phyloP scores from a whole-genome alignment of 2,888 invertebrate species.

The Podabrus alpinus region DNA sequence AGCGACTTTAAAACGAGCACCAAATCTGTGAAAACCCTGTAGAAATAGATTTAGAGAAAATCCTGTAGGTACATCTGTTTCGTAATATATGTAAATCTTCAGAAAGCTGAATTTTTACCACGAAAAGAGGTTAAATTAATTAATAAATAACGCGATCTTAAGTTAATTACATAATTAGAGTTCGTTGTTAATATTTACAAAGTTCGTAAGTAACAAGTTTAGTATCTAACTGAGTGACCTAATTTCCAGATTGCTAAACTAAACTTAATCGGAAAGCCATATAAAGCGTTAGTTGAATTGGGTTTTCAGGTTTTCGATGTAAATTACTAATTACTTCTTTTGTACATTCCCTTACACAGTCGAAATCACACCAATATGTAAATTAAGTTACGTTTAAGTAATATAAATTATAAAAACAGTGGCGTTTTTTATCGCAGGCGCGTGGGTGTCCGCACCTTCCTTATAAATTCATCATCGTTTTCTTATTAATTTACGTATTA shows the following conservation, averaged over 20 bases:
- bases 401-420: background rate
- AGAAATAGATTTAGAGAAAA: too few species aligned
- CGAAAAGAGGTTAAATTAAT: background rate
- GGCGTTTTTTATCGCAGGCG: background rate
- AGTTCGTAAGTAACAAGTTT: background rate
- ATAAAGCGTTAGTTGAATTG: constrained; percentile 8
- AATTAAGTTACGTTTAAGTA: background rate
- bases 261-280: constrained; percentile 11
- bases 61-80: too few species aligned
- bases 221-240: background rate
- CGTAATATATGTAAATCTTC: too few species aligned
- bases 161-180: background rate
- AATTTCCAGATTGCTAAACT: constrained; percentile 12
- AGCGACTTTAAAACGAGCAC: too few species aligned
- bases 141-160: background rate
- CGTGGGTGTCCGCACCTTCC: background rate
- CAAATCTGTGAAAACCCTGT: too few species aligned
- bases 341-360: background rate
- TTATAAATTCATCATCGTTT: too few species aligned
- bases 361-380: background rate
- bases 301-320: constrained; percentile 7
- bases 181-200: background rate
- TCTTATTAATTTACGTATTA: background rate
- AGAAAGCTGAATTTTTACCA: too few species aligned
- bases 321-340: constrained; percentile 16